Evolutionary conservation across 1,140 invertebrate species (phyloP).

Genomic region (Oppia nitens): DNA sequence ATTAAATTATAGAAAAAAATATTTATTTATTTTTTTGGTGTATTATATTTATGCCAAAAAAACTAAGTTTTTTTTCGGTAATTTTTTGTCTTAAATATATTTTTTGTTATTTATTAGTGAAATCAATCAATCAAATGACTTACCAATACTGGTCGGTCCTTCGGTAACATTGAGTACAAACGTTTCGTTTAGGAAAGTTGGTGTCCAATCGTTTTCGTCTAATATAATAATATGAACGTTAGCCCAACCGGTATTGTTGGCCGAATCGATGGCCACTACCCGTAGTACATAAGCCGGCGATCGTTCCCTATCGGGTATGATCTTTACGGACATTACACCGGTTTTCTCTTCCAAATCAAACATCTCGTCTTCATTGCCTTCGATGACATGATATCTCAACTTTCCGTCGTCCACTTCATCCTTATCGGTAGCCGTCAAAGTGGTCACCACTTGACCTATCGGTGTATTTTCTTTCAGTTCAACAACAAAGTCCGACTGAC

Average conservation of each 20-base stretch:
- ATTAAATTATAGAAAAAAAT: no score
- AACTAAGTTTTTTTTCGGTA: no score
- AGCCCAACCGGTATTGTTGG: constrained; percentile 25
- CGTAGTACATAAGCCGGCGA: constrained; percentile 20
- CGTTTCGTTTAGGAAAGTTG: constrained; percentile 27
- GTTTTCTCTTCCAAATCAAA: constrained; percentile 23
- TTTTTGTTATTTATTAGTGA: no score
- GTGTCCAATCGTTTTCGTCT: constrained; percentile 25
- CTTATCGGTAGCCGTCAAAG: constrained; percentile 21
- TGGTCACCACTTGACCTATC: constrained; percentile 22
- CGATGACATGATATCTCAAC: constrained; percentile 22
- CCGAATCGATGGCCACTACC: constrained; percentile 22
- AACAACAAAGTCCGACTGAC: constrained; percentile 26
- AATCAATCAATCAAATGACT: no score
- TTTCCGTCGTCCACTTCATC: constrained; percentile 23
- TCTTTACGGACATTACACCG: constrained; percentile 22
- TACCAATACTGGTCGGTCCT: constrained; percentile 26
- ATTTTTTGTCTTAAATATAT: no score
- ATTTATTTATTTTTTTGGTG: no score
- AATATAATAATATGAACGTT: constrained; percentile 29
- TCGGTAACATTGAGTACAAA: constrained; percentile 30
- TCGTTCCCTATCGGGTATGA: constrained; percentile 22
- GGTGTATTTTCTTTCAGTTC: constrained; percentile 24
- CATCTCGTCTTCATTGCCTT: constrained; percentile 21
- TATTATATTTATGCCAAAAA: no score